Evolutionary conservation across 2,888 invertebrate genomes (phyloP), one percentile per base, ranked within the genome.

Genomic region (Pseudoips prasinana): DNA sequence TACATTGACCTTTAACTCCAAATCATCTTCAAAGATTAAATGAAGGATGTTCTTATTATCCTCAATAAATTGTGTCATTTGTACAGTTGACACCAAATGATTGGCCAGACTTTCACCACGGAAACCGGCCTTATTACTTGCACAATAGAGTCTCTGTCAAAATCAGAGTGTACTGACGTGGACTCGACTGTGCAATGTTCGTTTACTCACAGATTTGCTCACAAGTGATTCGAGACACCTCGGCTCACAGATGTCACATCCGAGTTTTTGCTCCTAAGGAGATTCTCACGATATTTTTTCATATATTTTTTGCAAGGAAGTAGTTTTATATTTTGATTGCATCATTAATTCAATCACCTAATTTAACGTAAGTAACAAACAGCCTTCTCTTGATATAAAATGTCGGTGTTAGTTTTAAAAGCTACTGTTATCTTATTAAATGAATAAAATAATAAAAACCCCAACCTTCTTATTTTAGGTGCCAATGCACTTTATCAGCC

Each of bases 171-270:
- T n/a, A n/a, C n/a, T n/a, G n/a, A n/a, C n/a, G n/a, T n/a, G n/a
- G n/a, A n/a, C n/a, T n/a, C n/a, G n/a, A n/a, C 18, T 29, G 29
- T 30, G 30, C 44, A 26, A 34, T 42, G 42, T 58, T 77, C 66
- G 73, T 73, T 72, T 77, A 79, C 79, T 72, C 64, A 64, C 57
- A 58, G 60, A 64, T 67, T 67, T 53, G 49, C 48, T 64, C 49
- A 54, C 51, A 54, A 58, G 48, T 44, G 58, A 46, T 58, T 51
- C 53, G 46, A 55, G 46, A 42, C 45, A 58, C 56, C 58, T 58
- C 47, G 52, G 52, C 58, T 52, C 68, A 57, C 81, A 83, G 73
- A 80, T 82, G 80, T 68, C 47, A 56, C 54, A 64, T 73, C 62
- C 64, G 64, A 66, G 50, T 71, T 79, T 72, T 71, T 70, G 53